A percentile compares a stretch with the other conserved stretches of the same genome.
Evolutionary conservation across 2,888 invertebrate species (phyloP).

Genomic region (Cabera pusaria): DNA sequence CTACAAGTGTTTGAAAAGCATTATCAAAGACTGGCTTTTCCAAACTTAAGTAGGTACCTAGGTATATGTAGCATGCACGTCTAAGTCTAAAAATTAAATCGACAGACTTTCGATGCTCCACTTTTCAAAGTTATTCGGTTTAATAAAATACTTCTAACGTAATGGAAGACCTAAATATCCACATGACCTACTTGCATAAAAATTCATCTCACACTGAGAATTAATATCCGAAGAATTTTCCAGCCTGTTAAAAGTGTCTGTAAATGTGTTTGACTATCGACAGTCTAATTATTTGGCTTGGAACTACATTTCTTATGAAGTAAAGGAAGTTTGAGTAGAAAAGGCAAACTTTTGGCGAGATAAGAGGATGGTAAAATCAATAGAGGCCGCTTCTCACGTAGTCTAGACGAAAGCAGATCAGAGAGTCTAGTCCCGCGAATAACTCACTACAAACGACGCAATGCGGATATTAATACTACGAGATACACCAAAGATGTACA

Average conservation of each 20-base stretch:
- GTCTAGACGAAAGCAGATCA: conserved; percentile 18
- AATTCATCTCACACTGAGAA: conserved; percentile 22
- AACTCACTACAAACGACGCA: conserved; percentile 25
- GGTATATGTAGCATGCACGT: too few species aligned
- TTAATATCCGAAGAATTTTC: conserved; percentile 3
- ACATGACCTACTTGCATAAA: conserved; percentile 28
- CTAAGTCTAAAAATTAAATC: conserved; percentile 6
- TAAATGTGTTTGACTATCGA: too few species aligned
- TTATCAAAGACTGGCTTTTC: too few species aligned
- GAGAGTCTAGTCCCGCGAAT: conserved; percentile 14
- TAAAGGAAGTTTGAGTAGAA: conserved; percentile 1
- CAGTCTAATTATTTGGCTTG: too few species aligned
- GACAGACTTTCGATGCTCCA: conserved; percentile 6
- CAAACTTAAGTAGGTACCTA: too few species aligned
- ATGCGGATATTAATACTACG: conserved; percentile 28
- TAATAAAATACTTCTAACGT: conserved; percentile 15
- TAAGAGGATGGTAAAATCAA: conserved; percentile 18
- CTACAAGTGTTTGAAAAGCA: too few species aligned
- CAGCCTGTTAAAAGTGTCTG: too few species aligned
- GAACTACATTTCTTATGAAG: too few species aligned
- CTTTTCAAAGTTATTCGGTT: conserved; percentile 8
- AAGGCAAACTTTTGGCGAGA: conserved; percentile 11
- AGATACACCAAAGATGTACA: conserved; percentile 17
- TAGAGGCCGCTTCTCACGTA: conserved; percentile 14
- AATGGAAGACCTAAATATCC: conserved; percentile 27